phyloP scores from a whole-genome alignment of 2,113 vertebrate species.

The Tragelaphus strepsiceros region DNA sequence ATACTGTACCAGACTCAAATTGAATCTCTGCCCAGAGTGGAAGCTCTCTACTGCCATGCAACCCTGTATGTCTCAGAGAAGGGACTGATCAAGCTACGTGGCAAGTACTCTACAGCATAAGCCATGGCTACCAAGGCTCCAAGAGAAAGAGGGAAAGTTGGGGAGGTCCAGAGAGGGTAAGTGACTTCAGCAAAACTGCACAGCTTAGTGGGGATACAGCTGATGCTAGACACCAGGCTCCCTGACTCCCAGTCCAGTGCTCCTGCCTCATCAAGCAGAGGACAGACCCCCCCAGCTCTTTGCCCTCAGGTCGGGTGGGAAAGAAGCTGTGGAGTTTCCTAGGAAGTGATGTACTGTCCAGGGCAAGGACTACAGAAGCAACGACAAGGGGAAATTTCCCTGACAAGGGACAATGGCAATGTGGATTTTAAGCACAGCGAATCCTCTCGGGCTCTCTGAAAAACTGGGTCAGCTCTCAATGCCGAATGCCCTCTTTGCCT shows the following conservation, averaged over 20 bases:
- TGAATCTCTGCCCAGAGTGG: not conserved
- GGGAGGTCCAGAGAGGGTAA: not conserved
- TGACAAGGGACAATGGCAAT: not conserved
- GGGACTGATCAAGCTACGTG: not conserved
- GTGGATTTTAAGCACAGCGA: not conserved
- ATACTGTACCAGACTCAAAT: not conserved
- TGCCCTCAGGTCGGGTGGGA: fast-evolving
- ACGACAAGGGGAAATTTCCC: not conserved
- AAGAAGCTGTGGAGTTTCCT: not conserved
- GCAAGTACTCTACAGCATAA: not conserved
- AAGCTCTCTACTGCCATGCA: not conserved
- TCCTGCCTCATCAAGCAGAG: not conserved
- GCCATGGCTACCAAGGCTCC: fast-evolving
- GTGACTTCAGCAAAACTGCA: not conserved
- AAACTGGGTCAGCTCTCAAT: slow-evolving; percentile 26
- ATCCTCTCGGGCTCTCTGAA: not conserved
- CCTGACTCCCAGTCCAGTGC: not conserved
- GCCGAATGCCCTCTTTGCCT: not conserved
- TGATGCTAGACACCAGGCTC: not conserved
- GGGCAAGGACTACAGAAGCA: not conserved
- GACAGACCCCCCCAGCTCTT: fast-evolving
- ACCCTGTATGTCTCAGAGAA: not conserved
- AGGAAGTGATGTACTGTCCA: not conserved
- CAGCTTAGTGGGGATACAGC: not conserved
- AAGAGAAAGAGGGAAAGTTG: not conserved